Percentiles rank a stretch among this genome's conserved stretches.
Evolutionary conservation across 2,113 vertebrate species (phyloP).

Genomic region (Sigmodon hispidus): DNA sequence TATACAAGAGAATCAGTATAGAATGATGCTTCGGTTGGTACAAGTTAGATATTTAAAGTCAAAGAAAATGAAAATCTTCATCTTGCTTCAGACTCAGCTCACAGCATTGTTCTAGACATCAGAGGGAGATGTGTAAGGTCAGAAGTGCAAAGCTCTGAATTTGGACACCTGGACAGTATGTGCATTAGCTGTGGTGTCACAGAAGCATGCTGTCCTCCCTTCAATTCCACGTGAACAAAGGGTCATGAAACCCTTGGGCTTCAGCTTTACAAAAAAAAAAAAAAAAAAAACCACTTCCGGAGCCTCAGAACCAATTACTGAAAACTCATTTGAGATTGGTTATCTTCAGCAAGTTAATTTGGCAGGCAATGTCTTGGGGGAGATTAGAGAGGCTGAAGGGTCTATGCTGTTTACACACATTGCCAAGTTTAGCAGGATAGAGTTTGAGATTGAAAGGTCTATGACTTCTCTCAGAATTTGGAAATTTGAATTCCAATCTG

Average conservation of each 20-base stretch:
- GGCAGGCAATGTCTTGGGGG: background rate
- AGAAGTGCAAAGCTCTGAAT: background rate
- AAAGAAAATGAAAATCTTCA: background rate
- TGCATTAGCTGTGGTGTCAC: no score
- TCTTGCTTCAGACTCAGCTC: background rate
- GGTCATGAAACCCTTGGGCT: background rate
- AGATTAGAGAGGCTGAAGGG: background rate
- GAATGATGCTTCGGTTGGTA: background rate
- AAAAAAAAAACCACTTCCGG: background rate
- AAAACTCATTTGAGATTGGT: background rate
- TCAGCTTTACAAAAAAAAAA: background rate
- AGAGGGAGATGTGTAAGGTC: background rate
- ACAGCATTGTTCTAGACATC: background rate
- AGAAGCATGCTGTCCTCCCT: fast-evolving
- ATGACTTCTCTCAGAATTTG: background rate
- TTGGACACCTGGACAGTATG: background rate
- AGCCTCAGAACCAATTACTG: background rate
- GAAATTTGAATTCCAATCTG: background rate
- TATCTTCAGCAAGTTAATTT: background rate
- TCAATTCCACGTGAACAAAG: background rate
- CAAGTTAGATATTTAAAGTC: background rate
- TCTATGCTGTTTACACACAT: background rate
- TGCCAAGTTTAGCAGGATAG: background rate
- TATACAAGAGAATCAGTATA: background rate
- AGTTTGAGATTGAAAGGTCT: background rate